phyloP scores from a whole-genome alignment of 2,797 vertebrate species.

The Australoheros facetus region DNA sequence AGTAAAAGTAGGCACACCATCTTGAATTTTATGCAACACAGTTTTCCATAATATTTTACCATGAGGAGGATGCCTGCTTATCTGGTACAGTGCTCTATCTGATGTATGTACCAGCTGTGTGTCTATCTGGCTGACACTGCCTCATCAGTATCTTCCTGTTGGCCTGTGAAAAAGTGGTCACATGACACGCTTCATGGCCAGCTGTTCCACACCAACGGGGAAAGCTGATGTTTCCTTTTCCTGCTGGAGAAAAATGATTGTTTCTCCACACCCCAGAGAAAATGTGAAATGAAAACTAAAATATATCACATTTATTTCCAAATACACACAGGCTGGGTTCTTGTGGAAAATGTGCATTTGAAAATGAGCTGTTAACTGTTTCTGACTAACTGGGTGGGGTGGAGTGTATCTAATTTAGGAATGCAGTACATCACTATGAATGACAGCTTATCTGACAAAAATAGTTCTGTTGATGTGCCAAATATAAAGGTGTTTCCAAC shows the following conservation, averaged over 20 bases:
- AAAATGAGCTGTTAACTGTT: neutral
- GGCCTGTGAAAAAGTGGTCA: conserved; percentile 47
- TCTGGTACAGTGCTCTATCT: conserved; percentile 29
- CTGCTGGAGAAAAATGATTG: conserved; percentile 32
- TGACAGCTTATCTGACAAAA: neutral
- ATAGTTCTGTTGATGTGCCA: neutral
- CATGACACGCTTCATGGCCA: conserved; percentile 39
- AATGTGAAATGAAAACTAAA: conserved; percentile 30
- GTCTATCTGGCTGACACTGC: conserved; percentile 30
- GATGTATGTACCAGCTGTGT: conserved; percentile 14
- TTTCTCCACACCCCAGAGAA: conserved; percentile 12
- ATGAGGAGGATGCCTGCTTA: conserved; percentile 6
- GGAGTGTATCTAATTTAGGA: neutral
- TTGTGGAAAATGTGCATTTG: neutral
- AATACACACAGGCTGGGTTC: neutral
- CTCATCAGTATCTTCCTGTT: conserved; percentile 60
- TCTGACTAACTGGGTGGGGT: neutral
- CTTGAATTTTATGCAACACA: conserved; percentile 31
- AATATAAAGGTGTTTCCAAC: neutral
- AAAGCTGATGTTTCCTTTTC: conserved; percentile 61
- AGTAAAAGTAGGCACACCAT: conserved; percentile 2
- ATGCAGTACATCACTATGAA: neutral
- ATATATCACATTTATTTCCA: conserved; percentile 29
- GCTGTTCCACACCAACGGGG: conserved; percentile 43
- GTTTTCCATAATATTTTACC: conserved; percentile 26